Base-by-base conservation (phyloP, 2,888 invertebrate genomes). In the Operophtera brumata region DNA sequence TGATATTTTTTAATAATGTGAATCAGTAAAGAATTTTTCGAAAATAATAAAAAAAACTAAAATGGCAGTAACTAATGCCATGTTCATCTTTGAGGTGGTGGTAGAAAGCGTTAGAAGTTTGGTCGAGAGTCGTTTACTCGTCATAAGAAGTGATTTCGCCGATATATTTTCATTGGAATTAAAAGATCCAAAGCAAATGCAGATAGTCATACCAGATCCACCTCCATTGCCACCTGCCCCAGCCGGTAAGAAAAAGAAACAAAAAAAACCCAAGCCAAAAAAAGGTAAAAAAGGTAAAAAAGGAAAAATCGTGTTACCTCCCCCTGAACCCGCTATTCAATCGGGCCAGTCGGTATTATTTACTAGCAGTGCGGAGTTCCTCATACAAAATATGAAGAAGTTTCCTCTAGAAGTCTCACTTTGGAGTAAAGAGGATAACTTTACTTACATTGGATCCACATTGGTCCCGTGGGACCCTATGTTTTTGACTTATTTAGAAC, bases 81-180 rank as follows among this genome's bases (percentile, higher is more conserved):
- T 89, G 84, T 90, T 84, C 59, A 65, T 90, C 44, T 89, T 90
- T 59, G 89, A 90, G 68, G 88, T 90, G 12, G 86, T 88, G 2
- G 77, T 90, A 9, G 80, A 82, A 61, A 84, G 69, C 49, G 79
- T 89, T 0, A 77, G 78, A 47, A 84, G 78, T 65, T 61, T 80
- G 58, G 78, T 82, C 1, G 78, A 82, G 46, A 85, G 79, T 57
- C 73, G 82, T 8, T 62, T 67, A 26, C 71, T 89, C 41, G 74
- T 86, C 4, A 85, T 90, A 56, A 79, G 72, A 64, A 82, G 82
- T 65, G 88, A 89, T 52, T 90, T 90, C 54, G 84, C 80, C 4
- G 83, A 89, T 60, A 75, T 90, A 64, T 89, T 90, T 62, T 87
- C 90, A 6, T 68, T 89, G 10, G 88, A 88, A 62, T 61, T 89